These are phyloP conservation scores for Trachythela sp. DNA, from an alignment of 64 coral and sea anemone species.

Conservation along the genomic window DNA sequence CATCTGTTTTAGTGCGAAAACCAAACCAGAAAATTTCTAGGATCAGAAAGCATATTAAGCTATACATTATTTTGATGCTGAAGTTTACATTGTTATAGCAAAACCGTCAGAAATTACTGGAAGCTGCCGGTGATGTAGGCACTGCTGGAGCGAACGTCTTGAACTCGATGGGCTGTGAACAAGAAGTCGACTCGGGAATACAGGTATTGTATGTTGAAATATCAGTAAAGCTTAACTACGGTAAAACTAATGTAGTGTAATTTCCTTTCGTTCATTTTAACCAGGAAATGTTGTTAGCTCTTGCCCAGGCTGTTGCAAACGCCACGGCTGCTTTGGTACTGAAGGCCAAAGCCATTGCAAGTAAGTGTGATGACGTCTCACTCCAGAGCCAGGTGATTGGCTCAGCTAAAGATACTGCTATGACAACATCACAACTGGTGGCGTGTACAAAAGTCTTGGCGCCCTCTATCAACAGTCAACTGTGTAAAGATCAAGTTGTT, in stretches of 20 bases:
- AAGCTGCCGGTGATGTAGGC: not conserved
- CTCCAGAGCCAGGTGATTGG: constrained; percentile 78
- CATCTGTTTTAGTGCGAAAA: too few relatives aligned
- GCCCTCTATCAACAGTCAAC: constrained; percentile 83
- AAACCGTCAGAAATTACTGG: constrained; percentile 4
- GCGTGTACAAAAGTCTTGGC: constrained; percentile 93
- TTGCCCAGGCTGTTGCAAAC: constrained; percentile 95
- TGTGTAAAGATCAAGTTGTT: constrained; percentile 89
- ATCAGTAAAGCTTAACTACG: not conserved
- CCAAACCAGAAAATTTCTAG: too few relatives aligned
- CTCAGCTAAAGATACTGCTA: constrained; percentile 96
- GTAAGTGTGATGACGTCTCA: constrained; percentile 74
- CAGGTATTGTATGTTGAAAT: not conserved
- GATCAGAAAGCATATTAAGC: too few relatives aligned
- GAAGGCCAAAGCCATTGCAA: constrained; percentile 89
- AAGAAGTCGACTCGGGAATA: not conserved
- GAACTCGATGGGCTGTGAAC: constrained; percentile 4
- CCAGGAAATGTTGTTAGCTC: constrained; percentile 86
- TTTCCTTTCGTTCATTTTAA: not conserved
- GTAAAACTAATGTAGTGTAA: not conserved
- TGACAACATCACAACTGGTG: constrained; percentile 89
- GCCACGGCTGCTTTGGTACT: constrained; percentile 85
- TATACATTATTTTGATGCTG: too few relatives aligned
- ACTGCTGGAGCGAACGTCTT: not conserved
- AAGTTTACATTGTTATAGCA: not conserved